These are phyloP conservation scores for Eulithis prunata DNA, from an alignment of 2,888 invertebrate species.

Conservation along the genomic window DNA sequence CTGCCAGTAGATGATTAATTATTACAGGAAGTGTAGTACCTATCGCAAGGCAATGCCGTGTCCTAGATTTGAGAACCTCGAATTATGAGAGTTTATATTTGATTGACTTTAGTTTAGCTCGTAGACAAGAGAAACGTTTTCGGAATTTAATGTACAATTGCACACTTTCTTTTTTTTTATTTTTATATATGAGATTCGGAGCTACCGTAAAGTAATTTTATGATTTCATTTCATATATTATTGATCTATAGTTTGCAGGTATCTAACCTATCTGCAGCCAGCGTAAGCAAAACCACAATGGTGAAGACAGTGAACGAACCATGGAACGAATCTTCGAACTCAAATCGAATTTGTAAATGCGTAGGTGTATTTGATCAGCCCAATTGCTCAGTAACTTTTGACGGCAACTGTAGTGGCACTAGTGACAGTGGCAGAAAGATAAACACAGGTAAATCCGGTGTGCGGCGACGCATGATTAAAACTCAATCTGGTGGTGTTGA, in stretches of 20 bases:
- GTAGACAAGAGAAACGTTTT: background rate
- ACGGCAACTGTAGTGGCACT: background rate
- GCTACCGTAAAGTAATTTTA: no score
- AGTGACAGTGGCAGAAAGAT: conserved; percentile 19
- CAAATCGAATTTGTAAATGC: background rate
- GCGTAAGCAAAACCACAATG: no score
- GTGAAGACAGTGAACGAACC: background rate
- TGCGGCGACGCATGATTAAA: conserved; percentile 42
- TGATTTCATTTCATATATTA: no score
- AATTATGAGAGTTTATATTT: background rate
- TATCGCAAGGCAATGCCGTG: background rate
- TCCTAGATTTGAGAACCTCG: background rate
- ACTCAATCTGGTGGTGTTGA: conserved; percentile 42
- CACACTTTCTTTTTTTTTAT: no score
- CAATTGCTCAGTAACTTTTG: conserved; percentile 5
- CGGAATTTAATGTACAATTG: background rate
- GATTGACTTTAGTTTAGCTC: background rate
- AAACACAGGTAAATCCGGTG: conserved; percentile 27
- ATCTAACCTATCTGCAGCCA: no score
- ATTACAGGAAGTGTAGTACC: conserved; percentile 10
- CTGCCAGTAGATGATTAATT: conserved; percentile 24
- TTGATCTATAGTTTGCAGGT: no score
- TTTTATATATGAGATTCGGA: no score
- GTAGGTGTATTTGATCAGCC: background rate
- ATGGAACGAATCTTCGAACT: background rate